Evolutionary conservation across 2,113 vertebrate genomes (phyloP), one percentile per base, ranked within the genome.

Genomic region (Periophthalmus modestus): DNA sequence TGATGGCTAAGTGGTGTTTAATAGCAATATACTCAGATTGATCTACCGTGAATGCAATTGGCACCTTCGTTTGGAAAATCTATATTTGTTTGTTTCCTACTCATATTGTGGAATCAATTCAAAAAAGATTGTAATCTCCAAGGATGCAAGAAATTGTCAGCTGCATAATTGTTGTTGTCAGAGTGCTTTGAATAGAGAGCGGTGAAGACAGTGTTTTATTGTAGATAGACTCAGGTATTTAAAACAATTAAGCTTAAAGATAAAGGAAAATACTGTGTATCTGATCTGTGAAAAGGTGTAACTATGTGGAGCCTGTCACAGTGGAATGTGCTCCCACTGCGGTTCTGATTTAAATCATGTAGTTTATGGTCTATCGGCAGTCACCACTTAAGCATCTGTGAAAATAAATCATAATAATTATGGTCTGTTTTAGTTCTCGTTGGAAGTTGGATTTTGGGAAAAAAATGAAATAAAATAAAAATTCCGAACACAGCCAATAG

Each of bases 131-230:
- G 80, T 63, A 87, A 74, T 67, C 36, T 55, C 52, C 52, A 55
- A 21, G 52, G 52, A 55, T 55, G 52, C 52, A 55, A 55, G 69
- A 82, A 67, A 72, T 77, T 73, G 73, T 54, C 82, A 82, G 72
- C 63, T 46, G 36, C 82, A 52, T 86, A 86, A 88, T 87, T 90
- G 81, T 74, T 86, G 87, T 87, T 69, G 50, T 72, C 50, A 65
- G 34, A 75, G 68, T 77, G 78, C 88, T 89, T 70, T 50, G 81
- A 88, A 76, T 79, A 75, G 62, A 7, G 28, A 79, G 50, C 66
- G 54, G 54, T 57, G 13, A 28, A 59, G 24, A 14, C 57, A 59
- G 21, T 23, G 21, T 3, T 59, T 24, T 14, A 19, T 16, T 62
- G 34, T 39, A 70, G 58, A 71, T 28, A 24, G 21, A 21, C 13